Percentiles rank a stretch among this genome's conserved stretches.
These are phyloP conservation scores for Zaprionus lineosus DNA, from an alignment of 2,888 invertebrate genomes.

Conservation along the genomic window DNA sequence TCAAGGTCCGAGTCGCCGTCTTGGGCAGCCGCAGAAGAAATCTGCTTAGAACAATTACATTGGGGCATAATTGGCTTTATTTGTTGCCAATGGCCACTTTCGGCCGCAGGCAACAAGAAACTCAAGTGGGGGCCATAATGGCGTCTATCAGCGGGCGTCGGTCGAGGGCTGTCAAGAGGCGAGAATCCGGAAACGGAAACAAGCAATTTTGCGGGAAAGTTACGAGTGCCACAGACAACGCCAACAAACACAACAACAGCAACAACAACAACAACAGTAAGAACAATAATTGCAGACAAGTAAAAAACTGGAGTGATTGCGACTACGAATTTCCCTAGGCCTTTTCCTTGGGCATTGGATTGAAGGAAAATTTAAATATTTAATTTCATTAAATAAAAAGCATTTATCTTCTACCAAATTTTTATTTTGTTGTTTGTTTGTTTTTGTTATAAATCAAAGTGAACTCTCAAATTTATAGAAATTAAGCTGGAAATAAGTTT, in stretches of 20 bases:
- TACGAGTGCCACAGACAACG: conserved; percentile 72
- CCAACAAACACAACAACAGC: conserved; percentile 15
- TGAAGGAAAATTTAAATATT: too few species aligned
- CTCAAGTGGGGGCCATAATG: conserved; percentile 77
- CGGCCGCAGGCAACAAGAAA: conserved; percentile 44
- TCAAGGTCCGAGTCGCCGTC: conserved; percentile 18
- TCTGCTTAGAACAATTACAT: conserved; percentile 79
- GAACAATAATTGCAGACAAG: conserved; percentile 30
- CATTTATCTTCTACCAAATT: too few species aligned
- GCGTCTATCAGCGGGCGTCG: conserved; percentile 75
- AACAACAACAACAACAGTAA: conserved; percentile 5
- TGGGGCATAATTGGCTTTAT: conserved; percentile 81
- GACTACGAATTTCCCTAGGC: too few species aligned
- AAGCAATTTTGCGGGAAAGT: conserved; percentile 80
- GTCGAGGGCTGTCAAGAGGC: conserved; percentile 46
- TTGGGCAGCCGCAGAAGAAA: conserved; percentile 44
- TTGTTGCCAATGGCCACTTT: conserved; percentile 64
- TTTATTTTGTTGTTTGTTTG: too few species aligned
- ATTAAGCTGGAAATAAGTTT: too few species aligned
- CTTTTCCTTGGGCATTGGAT: too few species aligned
- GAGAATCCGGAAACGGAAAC: conserved; percentile 79
- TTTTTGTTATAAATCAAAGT: too few species aligned
- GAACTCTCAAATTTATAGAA: too few species aligned
- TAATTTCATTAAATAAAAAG: too few species aligned
- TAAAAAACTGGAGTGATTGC: too few species aligned